Percentiles rank a stretch among this genome's conserved stretches.
These are phyloP conservation scores for Microplitis manilae DNA, from an alignment of 2,888 invertebrate species.

Conservation along the genomic window DNA sequence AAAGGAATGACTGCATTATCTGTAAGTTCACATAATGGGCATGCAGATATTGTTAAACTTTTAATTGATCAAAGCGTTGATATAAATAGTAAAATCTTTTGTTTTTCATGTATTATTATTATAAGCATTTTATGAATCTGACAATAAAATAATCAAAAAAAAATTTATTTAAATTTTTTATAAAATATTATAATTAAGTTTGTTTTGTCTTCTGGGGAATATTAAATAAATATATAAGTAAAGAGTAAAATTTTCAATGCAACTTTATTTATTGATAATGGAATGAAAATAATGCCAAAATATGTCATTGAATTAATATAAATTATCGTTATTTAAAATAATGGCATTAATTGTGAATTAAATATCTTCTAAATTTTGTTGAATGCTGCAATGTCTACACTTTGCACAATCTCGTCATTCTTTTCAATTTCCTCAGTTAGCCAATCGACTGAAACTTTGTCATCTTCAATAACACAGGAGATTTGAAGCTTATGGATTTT, in stretches of 20 bases:
- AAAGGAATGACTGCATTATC: no score
- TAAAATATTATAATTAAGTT: background rate
- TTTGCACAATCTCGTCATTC: slow-evolving; percentile 90
- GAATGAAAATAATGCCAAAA: slow-evolving; percentile 9
- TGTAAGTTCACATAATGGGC: no score
- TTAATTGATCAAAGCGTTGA: no score
- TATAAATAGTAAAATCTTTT: no score
- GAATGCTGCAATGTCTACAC: slow-evolving; percentile 95
- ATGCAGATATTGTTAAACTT: no score
- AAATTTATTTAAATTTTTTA: background rate
- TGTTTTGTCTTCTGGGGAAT: background rate
- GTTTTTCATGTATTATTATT: no score
- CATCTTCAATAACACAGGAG: slow-evolving; percentile 94
- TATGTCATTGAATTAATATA: slow-evolving; percentile 2
- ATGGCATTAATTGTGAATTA: background rate
- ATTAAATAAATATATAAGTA: background rate
- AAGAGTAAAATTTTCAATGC: slow-evolving; percentile 15
- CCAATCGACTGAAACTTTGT: slow-evolving; percentile 93
- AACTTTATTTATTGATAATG: slow-evolving; percentile 8
- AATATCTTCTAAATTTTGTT: slow-evolving; percentile 83
- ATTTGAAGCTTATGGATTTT: slow-evolving; percentile 95
- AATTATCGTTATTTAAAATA: background rate
- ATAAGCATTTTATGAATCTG: no score
- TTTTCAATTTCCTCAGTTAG: slow-evolving; percentile 89
- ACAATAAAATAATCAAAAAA: no score